Evolutionary conservation across 1,140 invertebrate genomes (phyloP).

Genomic region (Glomeris maerens): DNA sequence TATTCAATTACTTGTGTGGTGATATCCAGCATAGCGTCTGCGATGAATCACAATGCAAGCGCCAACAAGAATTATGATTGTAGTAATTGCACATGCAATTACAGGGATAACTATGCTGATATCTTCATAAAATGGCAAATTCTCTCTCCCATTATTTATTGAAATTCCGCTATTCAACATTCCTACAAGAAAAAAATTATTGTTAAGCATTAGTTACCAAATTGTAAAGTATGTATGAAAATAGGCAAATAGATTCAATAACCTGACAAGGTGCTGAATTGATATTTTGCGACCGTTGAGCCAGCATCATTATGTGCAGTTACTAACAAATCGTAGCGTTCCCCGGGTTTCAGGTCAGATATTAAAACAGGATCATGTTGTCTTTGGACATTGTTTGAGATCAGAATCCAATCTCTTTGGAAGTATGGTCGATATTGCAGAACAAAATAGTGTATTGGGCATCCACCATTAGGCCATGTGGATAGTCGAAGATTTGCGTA

Average conservation of each 20-base stretch:
- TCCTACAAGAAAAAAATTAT: not conserved
- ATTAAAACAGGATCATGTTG: conserved; percentile 53
- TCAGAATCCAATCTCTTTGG: conserved; percentile 19
- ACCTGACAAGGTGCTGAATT: conserved; percentile 30
- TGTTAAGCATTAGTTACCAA: not conserved
- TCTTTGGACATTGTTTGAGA: conserved; percentile 16
- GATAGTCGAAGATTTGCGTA: conserved; percentile 29
- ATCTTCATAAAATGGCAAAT: conserved; percentile 4
- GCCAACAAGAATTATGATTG: not conserved
- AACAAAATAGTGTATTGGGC: conserved; percentile 32
- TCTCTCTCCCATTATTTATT: not conserved
- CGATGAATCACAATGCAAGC: not conserved
- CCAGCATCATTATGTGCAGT: conserved; percentile 32
- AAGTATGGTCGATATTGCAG: conserved; percentile 28
- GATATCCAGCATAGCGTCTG: conserved; percentile 9
- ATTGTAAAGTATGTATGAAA: not conserved
- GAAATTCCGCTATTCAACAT: not conserved
- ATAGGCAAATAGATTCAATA: not conserved
- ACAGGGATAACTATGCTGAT: conserved; percentile 7
- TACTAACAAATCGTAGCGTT: conserved; percentile 31
- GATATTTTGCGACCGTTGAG: conserved; percentile 24
- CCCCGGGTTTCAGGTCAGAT: conserved; percentile 28
- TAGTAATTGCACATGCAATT: not conserved
- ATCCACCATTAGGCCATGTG: conserved; percentile 31
- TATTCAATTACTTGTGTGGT: conserved; percentile 3